phyloP scores from a whole-genome alignment of 1,140 invertebrate species.

The Eriocheir sinensis region DNA sequence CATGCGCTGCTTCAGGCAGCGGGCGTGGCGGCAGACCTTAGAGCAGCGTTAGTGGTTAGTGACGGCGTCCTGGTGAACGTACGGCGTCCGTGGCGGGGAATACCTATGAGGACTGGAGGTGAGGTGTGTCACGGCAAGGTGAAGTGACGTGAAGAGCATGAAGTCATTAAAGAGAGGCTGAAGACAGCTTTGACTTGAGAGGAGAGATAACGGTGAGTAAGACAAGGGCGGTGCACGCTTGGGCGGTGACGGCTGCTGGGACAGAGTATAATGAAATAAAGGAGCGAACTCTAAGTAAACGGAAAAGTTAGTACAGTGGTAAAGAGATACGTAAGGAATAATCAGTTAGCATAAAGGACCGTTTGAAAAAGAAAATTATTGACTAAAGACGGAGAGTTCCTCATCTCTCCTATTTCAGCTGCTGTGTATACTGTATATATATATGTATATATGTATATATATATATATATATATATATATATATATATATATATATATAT shows the following conservation, averaged over 20 bases:
- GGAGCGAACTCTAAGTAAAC: no score
- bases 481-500: background rate
- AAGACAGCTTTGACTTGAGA: background rate
- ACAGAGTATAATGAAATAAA: no score
- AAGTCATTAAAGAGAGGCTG: background rate
- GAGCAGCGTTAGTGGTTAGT: background rate
- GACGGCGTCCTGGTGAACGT: background rate
- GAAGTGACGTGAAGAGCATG: no score
- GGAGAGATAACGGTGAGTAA: background rate
- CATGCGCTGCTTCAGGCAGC: background rate
- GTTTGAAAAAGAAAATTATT: no score
- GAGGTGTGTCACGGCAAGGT: no score
- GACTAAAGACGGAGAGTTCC: no score
- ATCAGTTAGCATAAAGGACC: no score
- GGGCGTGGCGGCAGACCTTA: background rate
- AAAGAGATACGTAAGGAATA: no score
- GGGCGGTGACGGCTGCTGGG: no score
- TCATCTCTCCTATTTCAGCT: no score
- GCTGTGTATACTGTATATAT: background rate
- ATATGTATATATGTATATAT: background rate
- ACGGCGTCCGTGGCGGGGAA: background rate
- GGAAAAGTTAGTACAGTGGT: no score
- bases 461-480: background rate
- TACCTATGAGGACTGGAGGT: background rate
- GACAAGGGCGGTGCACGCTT: no score